These are phyloP conservation scores for Hyperoodon ampullatus DNA, from an alignment of 2,113 vertebrate genomes.

Conservation along the genomic window DNA sequence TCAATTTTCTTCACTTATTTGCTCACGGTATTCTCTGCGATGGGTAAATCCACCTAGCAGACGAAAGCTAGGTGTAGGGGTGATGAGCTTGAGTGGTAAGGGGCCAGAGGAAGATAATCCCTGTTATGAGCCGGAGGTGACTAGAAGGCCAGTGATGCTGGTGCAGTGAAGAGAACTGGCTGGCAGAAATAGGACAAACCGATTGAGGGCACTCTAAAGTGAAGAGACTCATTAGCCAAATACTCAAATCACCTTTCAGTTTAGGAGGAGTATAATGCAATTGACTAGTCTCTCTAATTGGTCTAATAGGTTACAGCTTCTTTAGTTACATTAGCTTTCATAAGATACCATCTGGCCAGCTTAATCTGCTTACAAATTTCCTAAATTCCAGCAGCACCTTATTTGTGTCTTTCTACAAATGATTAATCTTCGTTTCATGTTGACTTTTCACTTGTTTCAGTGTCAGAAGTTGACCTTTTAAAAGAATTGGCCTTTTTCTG, in stretches of 20 bases:
- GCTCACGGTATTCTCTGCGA: not conserved
- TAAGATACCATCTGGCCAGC: not conserved
- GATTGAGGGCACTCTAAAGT: not conserved
- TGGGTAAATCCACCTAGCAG: not conserved
- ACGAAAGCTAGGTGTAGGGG: not conserved
- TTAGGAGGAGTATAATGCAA: not conserved
- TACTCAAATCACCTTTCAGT: not conserved
- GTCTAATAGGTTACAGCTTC: not conserved
- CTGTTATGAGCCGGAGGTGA: not conserved
- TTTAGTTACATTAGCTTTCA: constrained; percentile 8
- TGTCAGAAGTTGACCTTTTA: not conserved
- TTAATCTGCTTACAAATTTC: not conserved
- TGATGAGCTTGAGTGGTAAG: not conserved
- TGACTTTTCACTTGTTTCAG: constrained; percentile 9
- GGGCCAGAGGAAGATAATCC: not conserved
- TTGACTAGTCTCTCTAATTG: not conserved
- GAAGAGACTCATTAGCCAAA: constrained; percentile 18
- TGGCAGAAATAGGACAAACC: constrained; percentile 22
- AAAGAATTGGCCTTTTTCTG: constrained; percentile 3
- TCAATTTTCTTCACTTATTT: constrained; percentile 39
- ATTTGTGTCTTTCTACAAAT: constrained; percentile 29
- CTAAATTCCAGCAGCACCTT: constrained; percentile 5
- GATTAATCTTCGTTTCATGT: not conserved
- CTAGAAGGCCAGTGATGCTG: not conserved
- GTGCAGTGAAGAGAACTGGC: not conserved